phyloP scores from a whole-genome alignment of 2,888 invertebrate genomes.

The Achlya flavicornis region DNA sequence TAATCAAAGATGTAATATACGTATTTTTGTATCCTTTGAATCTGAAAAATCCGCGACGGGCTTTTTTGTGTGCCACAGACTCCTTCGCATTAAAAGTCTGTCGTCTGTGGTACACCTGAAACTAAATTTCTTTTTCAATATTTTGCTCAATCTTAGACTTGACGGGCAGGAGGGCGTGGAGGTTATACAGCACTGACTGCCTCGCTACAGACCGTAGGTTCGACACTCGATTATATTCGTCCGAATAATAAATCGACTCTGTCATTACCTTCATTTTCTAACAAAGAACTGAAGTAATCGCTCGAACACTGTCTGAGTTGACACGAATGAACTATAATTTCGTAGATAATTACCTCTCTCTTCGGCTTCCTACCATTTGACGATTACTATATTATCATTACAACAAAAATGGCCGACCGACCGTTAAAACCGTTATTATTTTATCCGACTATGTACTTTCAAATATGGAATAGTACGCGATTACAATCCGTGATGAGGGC shows the following conservation, averaged over 20 bases:
- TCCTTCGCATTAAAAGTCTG: no score
- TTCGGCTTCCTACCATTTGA: constrained; percentile 33
- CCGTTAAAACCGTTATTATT: constrained; percentile 55
- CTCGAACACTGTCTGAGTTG: not conserved
- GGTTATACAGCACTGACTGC: no score
- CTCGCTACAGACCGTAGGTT: no score
- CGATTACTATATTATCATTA: constrained; percentile 43
- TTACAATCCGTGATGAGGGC: constrained; percentile 40
- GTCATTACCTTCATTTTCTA: not conserved
- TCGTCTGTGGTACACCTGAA: no score
- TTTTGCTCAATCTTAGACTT: no score
- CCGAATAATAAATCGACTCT: not conserved
- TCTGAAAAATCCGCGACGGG: no score
- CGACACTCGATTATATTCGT: not conserved
- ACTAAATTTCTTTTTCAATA: no score
- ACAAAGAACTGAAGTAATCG: not conserved
- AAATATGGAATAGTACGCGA: constrained; percentile 51
- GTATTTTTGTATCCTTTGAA: no score
- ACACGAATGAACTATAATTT: not conserved
- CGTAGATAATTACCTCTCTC: constrained; percentile 35
- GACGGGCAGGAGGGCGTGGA: no score
- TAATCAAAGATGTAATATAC: no score
- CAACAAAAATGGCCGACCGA: constrained; percentile 36
- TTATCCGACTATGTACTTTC: constrained; percentile 45
- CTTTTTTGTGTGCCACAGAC: no score